phyloP scores from a whole-genome alignment of 2,888 invertebrate genomes.

The Aphodius sticticus region DNA sequence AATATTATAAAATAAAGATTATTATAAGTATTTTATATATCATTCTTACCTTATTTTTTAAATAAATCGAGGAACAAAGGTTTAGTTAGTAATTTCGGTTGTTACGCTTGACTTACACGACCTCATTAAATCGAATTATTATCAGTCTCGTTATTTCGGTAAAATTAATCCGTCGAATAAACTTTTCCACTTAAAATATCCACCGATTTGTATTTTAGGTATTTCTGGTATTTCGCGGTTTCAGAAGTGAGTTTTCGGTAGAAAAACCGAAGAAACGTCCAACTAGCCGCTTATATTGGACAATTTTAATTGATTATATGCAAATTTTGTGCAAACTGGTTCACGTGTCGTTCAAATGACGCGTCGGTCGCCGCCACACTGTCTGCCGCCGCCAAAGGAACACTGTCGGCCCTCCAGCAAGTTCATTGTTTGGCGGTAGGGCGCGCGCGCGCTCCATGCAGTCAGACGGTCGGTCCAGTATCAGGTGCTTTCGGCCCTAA shows the following conservation, averaged over 20 bases:
- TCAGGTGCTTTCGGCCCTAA: constrained; percentile 17
- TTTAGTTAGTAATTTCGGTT: too few relatives aligned
- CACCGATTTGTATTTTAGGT: too few relatives aligned
- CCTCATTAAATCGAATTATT: too few relatives aligned
- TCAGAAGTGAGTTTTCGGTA: not conserved
- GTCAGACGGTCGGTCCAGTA: constrained; percentile 10
- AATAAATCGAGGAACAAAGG: too few relatives aligned
- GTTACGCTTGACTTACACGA: too few relatives aligned
- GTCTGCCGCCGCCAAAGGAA: constrained; percentile 52
- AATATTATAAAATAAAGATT: too few relatives aligned
- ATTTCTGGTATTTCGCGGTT: too few relatives aligned
- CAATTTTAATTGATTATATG: constrained; percentile 4
- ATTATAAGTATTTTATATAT: too few relatives aligned
- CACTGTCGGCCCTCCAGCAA: constrained; percentile 47
- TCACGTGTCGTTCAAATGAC: not conserved
- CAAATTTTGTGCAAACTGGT: not conserved
- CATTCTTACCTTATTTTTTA: too few relatives aligned
- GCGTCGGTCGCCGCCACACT: constrained; percentile 47
- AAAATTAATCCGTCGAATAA: too few relatives aligned
- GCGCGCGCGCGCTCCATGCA: constrained; percentile 40
- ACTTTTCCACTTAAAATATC: too few relatives aligned
- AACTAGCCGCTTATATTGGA: not conserved
- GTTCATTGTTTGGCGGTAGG: constrained; percentile 37
- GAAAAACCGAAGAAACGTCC: not conserved
- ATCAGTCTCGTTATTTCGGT: too few relatives aligned